Conservation (phyloP, 2,888 invertebrate species). For the Malachius bipustulatus region DNA sequence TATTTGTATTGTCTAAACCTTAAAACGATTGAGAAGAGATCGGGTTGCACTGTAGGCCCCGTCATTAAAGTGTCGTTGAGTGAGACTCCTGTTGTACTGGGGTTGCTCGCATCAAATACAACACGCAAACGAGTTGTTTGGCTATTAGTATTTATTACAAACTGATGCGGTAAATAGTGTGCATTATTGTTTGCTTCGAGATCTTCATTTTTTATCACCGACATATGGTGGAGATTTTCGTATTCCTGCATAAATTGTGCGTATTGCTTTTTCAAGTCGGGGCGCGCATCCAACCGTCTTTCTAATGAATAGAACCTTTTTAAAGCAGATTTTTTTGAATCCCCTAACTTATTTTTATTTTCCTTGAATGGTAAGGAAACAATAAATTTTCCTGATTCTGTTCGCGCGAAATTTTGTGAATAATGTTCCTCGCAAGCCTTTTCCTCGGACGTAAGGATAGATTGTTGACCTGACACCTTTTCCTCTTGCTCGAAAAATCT, state of each 20-base stretch:
- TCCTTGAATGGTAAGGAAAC: no score
- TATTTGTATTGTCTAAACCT: constrained; percentile 6
- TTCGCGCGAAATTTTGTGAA: no score
- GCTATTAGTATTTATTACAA: background rate
- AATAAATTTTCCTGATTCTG: no score
- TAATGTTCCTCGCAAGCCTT: no score
- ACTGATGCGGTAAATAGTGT: constrained; percentile 3
- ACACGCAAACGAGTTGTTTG: constrained; percentile 4
- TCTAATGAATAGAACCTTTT: no score
- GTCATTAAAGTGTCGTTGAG: background rate
- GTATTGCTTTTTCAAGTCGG: no score
- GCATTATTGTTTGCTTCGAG: background rate
- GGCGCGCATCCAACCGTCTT: no score
- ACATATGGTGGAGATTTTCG: background rate
- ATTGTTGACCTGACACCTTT: background rate
- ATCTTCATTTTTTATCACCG: background rate
- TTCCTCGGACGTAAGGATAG: no score
- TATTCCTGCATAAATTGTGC: constrained; percentile 1
- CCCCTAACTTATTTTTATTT: no score
- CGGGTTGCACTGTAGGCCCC: constrained; percentile 4
- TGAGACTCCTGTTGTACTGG: background rate
- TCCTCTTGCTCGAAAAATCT: constrained; percentile 9
- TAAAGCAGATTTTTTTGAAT: no score
- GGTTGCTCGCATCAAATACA: constrained; percentile 4
- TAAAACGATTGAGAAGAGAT: constrained; percentile 1